phyloP scores from a whole-genome alignment of 2,888 invertebrate genomes.

The Fragum fragum region DNA sequence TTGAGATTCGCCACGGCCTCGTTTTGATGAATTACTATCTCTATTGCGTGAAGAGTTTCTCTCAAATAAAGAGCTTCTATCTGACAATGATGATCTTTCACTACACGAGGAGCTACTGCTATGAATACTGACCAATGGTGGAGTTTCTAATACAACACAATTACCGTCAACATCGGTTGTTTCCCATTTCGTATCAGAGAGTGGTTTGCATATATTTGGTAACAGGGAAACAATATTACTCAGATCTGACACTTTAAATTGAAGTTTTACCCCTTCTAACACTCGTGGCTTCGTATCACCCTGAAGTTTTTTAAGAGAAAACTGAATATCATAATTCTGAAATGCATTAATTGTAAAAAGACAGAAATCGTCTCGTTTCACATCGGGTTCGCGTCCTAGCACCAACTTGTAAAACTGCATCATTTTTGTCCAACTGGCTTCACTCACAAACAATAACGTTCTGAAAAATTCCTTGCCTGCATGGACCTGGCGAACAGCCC shows the following conservation, averaged over 20 bases:
- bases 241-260: constrained; percentile 79
- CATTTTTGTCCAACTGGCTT: constrained; percentile 80
- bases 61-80: constrained; percentile 54
- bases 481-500: constrained; percentile 83
- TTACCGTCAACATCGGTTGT: constrained; percentile 84
- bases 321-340: constrained; percentile 79
- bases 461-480: constrained; percentile 82
- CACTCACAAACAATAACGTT: constrained; percentile 78
- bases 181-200: constrained; percentile 81
- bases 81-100: constrained; percentile 58
- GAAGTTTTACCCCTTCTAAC: constrained; percentile 72
- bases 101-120: constrained; percentile 48
- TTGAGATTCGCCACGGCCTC: constrained; percentile 14
- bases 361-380: constrained; percentile 80
- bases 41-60: constrained; percentile 34
- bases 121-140: constrained; percentile 17
- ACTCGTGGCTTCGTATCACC: constrained; percentile 67
- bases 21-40: neutral
- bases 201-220: constrained; percentile 79
- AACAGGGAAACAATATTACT: constrained; percentile 81
- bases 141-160: constrained; percentile 75
- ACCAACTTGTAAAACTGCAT: constrained; percentile 81
- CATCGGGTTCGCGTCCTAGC: constrained; percentile 77
- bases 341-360: constrained; percentile 79
- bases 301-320: constrained; percentile 80